Evolutionary conservation across 2,888 invertebrate genomes (phyloP).

Genomic region (Drosophila melanocephala): DNA sequence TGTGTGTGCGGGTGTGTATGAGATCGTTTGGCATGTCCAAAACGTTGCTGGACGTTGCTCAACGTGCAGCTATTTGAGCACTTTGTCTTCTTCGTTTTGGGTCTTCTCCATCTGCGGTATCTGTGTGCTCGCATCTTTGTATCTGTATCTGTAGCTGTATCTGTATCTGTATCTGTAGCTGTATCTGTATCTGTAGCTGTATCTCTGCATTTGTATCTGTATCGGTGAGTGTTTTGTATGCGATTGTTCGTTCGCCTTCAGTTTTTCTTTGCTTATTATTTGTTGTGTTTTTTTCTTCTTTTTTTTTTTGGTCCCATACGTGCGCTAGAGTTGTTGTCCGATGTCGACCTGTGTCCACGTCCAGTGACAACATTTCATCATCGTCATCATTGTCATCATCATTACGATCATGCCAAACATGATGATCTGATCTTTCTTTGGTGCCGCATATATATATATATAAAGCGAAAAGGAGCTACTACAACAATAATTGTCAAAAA

Average conservation of each 20-base stretch:
- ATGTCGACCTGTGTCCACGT: constrained; percentile 75
- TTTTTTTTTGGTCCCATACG: constrained; percentile 46
- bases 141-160: constrained; percentile 25
- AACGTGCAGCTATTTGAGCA: constrained; percentile 64
- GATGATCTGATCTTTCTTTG: constrained; percentile 26
- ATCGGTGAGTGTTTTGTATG: constrained; percentile 53
- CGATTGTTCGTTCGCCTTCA: constrained; percentile 48
- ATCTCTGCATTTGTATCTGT: constrained; percentile 29
- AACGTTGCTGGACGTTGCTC: constrained; percentile 58
- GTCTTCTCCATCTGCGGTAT: constrained; percentile 39
- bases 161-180: constrained; percentile 23
- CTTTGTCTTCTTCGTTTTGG: constrained; percentile 50
- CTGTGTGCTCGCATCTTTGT: constrained; percentile 49
- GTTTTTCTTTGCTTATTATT: constrained; percentile 14
- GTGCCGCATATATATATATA: constrained; percentile 44
- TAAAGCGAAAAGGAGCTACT: constrained; percentile 67
- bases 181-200: constrained; percentile 26
- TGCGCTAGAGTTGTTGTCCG: constrained; percentile 58
- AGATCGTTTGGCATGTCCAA: constrained; percentile 76
- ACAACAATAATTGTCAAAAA: constrained; percentile 80
- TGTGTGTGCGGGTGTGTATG: constrained; percentile 38
- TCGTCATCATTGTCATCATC: constrained; percentile 50
- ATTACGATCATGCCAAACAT: constrained; percentile 10
- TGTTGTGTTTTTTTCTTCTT: not conserved
- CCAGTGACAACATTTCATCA: constrained; percentile 78